Evolutionary conservation across 1,140 invertebrate species (phyloP), one percentile per base, ranked within the genome.

Genomic region (Zelostemma sp.): DNA sequence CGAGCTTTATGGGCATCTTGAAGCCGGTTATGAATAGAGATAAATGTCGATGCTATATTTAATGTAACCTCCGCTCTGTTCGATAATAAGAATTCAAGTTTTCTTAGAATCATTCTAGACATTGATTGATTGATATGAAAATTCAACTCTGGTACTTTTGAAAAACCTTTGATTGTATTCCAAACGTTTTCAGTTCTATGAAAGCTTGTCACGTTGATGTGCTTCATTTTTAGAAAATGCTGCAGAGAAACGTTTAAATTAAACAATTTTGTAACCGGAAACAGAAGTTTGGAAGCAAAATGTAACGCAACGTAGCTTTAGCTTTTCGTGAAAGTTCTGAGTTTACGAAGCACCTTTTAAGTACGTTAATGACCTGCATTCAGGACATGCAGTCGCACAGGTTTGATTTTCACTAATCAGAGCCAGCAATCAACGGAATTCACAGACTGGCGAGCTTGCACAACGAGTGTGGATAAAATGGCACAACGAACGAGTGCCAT

Each of bases 1-100:
- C 48, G 16, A 59, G 58, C 55, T 71, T 66, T 66, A 71, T 65
- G 53, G 59, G 17, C 58, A 47, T 45, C 59, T 62, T 16, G 21
- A 43, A 51, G 56, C 40, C 14, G 55, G 46, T 66, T 72, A 67
- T 72, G 68, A 67, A 72, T 72, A 72, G 59, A 59, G 50, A 67
- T 72, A 67, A 67, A 67, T 72, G 63, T 72, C 59, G 55, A 57
- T 38, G 51, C 11, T 58, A 60, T 53, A 56, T 67, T 63, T 61
- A 64, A 69, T 45, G 55, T 58, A 43, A n/a, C n/a, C n/a, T n/a
- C n/a, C 25, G 25, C 25, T 28, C 25, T 28, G 8, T 28, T 28
- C 25, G 25, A 3, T 28, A n/a, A n/a, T n/a, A n/a, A n/a, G n/a
- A n/a, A n/a, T 28, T 28, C 3, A 3, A 8, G 8, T 28, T 28